Base-by-base conservation (phyloP, 2,888 invertebrate species). In the Bimastos eiseni region DNA sequence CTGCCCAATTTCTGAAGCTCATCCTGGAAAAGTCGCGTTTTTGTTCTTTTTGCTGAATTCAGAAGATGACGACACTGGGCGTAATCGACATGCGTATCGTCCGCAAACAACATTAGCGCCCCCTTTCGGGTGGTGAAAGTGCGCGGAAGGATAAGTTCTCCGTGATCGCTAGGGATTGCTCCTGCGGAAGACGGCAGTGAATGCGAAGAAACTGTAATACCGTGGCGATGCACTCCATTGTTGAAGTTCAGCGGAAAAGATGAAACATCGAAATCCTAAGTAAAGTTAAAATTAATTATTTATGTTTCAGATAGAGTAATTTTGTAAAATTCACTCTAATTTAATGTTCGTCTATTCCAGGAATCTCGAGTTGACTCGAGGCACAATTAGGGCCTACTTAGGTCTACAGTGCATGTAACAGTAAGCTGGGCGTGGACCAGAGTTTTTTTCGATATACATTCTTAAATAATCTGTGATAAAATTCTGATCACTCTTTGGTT, bases 41-140 rank as follows among this genome's bases (percentile, higher is more conserved):
- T 2, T 36, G 86, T 36, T 21, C 21, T 24, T 37, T 34, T 86
- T 0, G 86, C 3, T 6, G 86, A 86, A 86, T 24, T 86, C 24
- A 36, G 86, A 86, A 86, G 86, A 37, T 86, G 21, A 19, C 86
- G 34, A 24, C 86, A 86, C 33, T 86, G 36, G 34, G 86, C 34
- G 15, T 86, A 86, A 36, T 34, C 86, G 21, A 34, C 36, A 6
- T 86, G 34, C 11, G 36, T 37, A 24, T 86, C 86, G 37, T 86
- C 86, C 6, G 86, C 86, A 86, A 86, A 86, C 86, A 86, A 24
- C 86, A 86, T 86, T 24, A 86, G 86, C 34, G 86, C 86, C 34
- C 86, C 86, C 37, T 86, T 86, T 17, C 86, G 34, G 24, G 86
- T 86, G 37, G 86, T 86, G 37, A 36, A 86, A 24, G 86, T 86